A percentile compares a stretch with the other conserved stretches of the same genome.
These are phyloP conservation scores for Rhodophaea formosa DNA, from an alignment of 2,888 invertebrate genomes.

Conservation along the genomic window DNA sequence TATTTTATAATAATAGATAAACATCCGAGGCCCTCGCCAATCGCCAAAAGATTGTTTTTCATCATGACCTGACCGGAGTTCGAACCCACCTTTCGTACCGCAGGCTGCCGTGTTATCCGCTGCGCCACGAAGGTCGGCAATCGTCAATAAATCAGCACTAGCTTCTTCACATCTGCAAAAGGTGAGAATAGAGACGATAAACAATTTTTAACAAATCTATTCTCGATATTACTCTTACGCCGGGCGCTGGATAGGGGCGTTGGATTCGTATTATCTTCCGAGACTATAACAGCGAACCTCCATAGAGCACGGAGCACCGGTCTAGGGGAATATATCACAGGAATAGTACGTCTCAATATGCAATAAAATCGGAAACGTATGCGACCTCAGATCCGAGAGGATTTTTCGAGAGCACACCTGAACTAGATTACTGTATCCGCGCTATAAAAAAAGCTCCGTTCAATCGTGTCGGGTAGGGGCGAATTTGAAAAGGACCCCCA, in stretches of 20 bases:
- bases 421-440: constrained; percentile 74
- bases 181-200: neutral
- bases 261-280: constrained; percentile 11
- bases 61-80: too few species aligned
- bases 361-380: constrained; percentile 74
- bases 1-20: too few species aligned
- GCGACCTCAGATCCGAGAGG: constrained; percentile 67
- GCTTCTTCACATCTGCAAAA: neutral
- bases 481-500: constrained; percentile 63
- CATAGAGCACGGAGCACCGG: constrained; percentile 9
- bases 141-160: too few species aligned
- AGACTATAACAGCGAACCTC: constrained; percentile 47
- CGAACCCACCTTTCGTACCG: too few species aligned
- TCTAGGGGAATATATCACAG: constrained; percentile 57
- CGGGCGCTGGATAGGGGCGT: neutral
- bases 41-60: too few species aligned
- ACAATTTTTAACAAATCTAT: constrained; percentile 6
- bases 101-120: too few species aligned
- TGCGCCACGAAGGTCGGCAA: too few species aligned
- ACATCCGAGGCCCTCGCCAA: too few species aligned
- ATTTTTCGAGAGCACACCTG: constrained; percentile 74
- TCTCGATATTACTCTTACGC: constrained; percentile 1
- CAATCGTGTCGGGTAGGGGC: constrained; percentile 63
- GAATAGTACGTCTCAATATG: constrained; percentile 77
- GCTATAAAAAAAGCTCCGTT: constrained; percentile 67